Evolutionary conservation across 2,797 vertebrate species (phyloP), one percentile per base, ranked within the genome.

Genomic region (Schizopygopsis pylzovi): DNA sequence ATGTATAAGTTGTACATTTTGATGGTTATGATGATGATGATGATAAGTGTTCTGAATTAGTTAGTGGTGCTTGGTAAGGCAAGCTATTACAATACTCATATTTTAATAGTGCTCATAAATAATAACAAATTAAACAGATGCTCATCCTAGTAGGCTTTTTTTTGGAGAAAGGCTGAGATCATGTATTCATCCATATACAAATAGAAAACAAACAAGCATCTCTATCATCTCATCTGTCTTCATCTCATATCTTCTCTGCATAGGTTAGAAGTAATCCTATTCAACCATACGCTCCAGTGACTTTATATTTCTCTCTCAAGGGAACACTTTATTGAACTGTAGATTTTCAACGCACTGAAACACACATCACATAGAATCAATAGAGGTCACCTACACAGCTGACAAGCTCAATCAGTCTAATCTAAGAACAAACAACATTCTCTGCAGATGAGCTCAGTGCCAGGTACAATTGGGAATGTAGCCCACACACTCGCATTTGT

Each of bases 291-390:
- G n/a, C 61, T 68, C 61, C 61, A 68, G 13, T 67, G 63, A 68
- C 47, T 56, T 82, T 79, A 39, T 22, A 41, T 43, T 83, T 87
- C 39, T 83, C 47, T 65, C 65, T 49, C 22, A 59, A 49, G 56
- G 22, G n/a, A 37, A 71, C 28, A 72, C 22, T 79, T 45, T n/a
- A 45, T 73, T 86, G 33, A 22, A 45, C 15, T 65, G 10, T 52
- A 61, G 25, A n/a, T 70, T 82, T 82, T 71, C 39, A 82, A 37
- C 65, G 41, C 41, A 71, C 71, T 83, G 43, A 82, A 71, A 72
- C 75, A 39, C 63, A 82, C 52, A 86, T 84, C 63, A 84, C 83
- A 70, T 70, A 43, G 15, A 83, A 79, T 84, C 63, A 78, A 33
- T 77, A 49, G 52, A 79, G 75, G 75, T 84, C 83, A 84, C 75